Evolutionary conservation across 2,888 invertebrate species (phyloP).

Genomic region (Hirtodrosophila trivittata): DNA sequence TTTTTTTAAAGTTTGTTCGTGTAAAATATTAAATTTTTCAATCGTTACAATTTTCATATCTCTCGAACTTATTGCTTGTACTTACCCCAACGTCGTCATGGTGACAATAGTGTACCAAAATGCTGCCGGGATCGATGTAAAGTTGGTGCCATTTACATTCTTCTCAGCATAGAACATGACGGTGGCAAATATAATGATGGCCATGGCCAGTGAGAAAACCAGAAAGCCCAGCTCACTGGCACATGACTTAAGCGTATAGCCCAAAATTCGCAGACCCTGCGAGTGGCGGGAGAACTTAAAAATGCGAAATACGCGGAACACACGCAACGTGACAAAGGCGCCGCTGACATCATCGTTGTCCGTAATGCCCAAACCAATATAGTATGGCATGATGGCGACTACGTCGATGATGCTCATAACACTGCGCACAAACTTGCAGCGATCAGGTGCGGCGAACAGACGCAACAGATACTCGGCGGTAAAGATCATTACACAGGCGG

Average conservation of each 20-base stretch:
- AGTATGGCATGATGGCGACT: constrained; percentile 99
- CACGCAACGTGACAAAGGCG: constrained; percentile 98
- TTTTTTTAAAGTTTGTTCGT: too few species aligned
- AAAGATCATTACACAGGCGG: constrained; percentile 99
- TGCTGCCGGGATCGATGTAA: constrained; percentile 99
- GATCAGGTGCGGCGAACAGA: constrained; percentile 98
- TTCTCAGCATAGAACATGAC: constrained; percentile 99
- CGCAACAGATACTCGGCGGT: constrained; percentile 98
- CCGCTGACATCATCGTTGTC: constrained; percentile 99
- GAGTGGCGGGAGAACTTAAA: constrained; percentile 99
- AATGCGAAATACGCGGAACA: constrained; percentile 99
- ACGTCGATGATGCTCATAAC: constrained; percentile 99
- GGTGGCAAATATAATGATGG: constrained; percentile 99
- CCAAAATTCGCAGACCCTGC: constrained; percentile 98
- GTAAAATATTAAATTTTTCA: too few species aligned
- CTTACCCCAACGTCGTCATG: constrained; percentile 99
- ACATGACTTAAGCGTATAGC: constrained; percentile 99
- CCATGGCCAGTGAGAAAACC: constrained; percentile 99
- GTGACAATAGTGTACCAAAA: constrained; percentile 99
- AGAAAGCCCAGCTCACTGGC: constrained; percentile 99
- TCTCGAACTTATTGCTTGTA: too few species aligned
- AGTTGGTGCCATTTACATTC: constrained; percentile 97
- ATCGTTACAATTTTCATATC: too few species aligned
- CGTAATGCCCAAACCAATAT: constrained; percentile 98
- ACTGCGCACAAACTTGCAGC: constrained; percentile 98